Evolutionary conservation across 2,888 invertebrate genomes (phyloP).

Genomic region (Rotaria socialis): DNA sequence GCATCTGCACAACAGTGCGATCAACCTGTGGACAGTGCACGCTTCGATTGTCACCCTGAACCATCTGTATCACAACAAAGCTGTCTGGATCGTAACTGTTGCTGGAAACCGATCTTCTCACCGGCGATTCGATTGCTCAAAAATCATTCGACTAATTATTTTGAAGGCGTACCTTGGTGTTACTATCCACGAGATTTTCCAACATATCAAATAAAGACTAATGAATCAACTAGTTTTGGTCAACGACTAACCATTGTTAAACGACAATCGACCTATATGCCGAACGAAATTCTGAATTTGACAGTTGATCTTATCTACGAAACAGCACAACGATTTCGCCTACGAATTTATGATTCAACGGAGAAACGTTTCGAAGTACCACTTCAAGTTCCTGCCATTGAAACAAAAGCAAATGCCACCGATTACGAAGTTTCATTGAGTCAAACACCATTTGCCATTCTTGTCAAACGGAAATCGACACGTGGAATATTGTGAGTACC

Average conservation of each 20-base stretch:
- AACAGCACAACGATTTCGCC: constrained; percentile 22
- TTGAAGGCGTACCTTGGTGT: constrained; percentile 37
- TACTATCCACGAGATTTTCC: constrained; percentile 42
- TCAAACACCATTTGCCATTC: constrained; percentile 38
- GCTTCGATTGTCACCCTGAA: constrained; percentile 44
- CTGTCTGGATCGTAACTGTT: constrained; percentile 38
- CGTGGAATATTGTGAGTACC: background rate
- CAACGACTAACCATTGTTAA: constrained; percentile 29
- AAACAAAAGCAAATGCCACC: background rate
- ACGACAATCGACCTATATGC: constrained; percentile 38
- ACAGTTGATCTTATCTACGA: constrained; percentile 31
- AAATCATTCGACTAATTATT: background rate
- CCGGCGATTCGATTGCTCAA: background rate
- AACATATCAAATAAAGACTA: constrained; percentile 16
- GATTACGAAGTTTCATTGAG: constrained; percentile 40
- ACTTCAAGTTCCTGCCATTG: background rate
- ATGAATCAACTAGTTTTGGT: background rate
- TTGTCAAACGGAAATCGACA: constrained; percentile 41
- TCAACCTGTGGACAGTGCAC: background rate
- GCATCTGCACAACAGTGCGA: constrained; percentile 12
- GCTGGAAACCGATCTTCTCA: background rate
- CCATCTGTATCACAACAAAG: background rate
- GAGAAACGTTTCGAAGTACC: constrained; percentile 38
- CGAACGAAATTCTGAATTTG: constrained; percentile 37
- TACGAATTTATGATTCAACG: constrained; percentile 39